Percentiles rank a stretch among this genome's conserved stretches.
These are phyloP conservation scores for Hyles lineata DNA, from an alignment of 2,888 invertebrate species.

Conservation along the genomic window DNA sequence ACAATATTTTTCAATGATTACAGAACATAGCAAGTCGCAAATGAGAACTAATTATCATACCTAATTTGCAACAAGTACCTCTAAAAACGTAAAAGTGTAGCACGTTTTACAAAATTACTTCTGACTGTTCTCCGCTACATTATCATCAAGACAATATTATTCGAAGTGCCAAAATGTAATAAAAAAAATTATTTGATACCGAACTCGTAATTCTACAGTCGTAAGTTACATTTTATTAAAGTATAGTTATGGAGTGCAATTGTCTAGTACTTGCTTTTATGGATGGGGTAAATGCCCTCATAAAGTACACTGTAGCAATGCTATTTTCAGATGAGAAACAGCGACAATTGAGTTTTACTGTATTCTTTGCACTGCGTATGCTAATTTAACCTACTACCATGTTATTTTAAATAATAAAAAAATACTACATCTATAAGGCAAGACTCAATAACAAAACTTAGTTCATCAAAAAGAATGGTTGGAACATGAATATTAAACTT, in stretches of 20 bases:
- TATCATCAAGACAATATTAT: slow-evolving; percentile 24
- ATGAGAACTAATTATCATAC: no score
- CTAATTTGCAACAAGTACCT: no score
- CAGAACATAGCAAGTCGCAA: no score
- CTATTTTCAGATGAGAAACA: slow-evolving; percentile 1
- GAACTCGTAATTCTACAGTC: slow-evolving; percentile 17
- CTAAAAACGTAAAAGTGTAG: no score
- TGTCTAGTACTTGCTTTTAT: slow-evolving; percentile 18
- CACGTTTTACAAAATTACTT: no score
- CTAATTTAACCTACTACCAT: not conserved
- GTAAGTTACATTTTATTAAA: slow-evolving; percentile 27
- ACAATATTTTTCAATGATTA: no score
- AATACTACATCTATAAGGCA: not conserved
- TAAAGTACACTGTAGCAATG: slow-evolving; percentile 10
- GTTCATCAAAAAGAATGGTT: not conserved
- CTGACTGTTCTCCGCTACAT: no score
- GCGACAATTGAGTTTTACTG: slow-evolving; percentile 2
- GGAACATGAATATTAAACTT: not conserved
- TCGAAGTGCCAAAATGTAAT: slow-evolving; percentile 3
- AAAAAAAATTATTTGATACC: slow-evolving; percentile 18
- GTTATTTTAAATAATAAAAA: not conserved
- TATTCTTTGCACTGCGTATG: slow-evolving; percentile 3
- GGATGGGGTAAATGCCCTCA: slow-evolving; percentile 20
- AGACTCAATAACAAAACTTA: no score
- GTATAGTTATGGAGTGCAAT: slow-evolving; percentile 16